Evolutionary conservation across 2,797 vertebrate species (phyloP), one percentile per base, ranked within the genome.

Genomic region (Lacerta bilineata): DNA sequence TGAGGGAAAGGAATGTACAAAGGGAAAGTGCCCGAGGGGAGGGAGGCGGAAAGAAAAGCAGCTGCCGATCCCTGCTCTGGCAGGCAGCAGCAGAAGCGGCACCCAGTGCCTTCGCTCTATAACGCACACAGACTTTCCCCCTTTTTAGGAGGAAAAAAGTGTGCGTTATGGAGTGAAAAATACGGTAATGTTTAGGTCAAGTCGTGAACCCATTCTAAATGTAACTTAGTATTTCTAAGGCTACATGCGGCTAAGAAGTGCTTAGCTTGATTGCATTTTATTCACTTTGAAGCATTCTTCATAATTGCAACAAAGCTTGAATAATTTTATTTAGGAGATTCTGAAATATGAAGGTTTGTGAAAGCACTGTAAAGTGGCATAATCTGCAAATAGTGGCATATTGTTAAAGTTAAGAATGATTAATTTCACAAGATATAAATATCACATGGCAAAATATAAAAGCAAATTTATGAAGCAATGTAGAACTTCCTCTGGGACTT

Each of bases 401-500:
- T 25, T 46, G 78, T 61, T 39, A 82, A 80, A 50, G 4, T 64
- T 75, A 74, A 11, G 33, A 41, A 61, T 46, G 8, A 17, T 80
- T 18, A 64, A 64, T 64, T 23, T 1, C 69, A 71, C 27, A 33
- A n/a, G 11, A 71, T 71, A n/a, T 13, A n/a, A 50, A 41, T 84
- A 36, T 84, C 13, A 39, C 10, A 39, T 59, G 11, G 55, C 39
- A 27, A 39, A 29, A 13, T 25, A 77, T 5, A 41, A 36, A 39
- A 59, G 6, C 59, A 79, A 88, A 88, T 71, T 69, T 25, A 88
- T 41, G 72, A n/a, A 83, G 33, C 50, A 6, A 88, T 29, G 2
- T 7, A 43, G 33, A 66, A 66, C 18, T 43, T 27, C 41, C n/a
- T 18, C n/a, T 66, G 33, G 59, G 75, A 82, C 41, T 27, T 43